Evolutionary conservation across 64 coral and sea anemone genomes (phyloP), one percentile per base, ranked within the genome.

Genomic region (Stylophora pistillata): DNA sequence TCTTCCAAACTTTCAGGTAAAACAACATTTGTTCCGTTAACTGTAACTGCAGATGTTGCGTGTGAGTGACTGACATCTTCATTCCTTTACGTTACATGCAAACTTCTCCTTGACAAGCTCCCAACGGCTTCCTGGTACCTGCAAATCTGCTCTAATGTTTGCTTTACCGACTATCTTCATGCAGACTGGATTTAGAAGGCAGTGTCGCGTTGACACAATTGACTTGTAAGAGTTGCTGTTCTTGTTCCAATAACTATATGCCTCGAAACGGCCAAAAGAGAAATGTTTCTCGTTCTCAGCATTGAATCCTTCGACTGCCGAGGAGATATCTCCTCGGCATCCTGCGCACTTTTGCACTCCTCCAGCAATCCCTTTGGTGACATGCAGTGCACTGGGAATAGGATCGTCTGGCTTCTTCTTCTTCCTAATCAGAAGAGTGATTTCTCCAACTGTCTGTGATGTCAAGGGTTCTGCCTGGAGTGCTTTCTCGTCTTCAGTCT

Each of bases 191-290:
- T 63, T 83, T 20, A 83, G 79, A 59, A 65, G 79, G 26, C 31
- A 83, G 79, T 83, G 79, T 59, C 79, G 27, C 1, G 56, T 83
- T n/a, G 59, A 62, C 79, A 65, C 59, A 15, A 27, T 83, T 12
- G 79, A 6, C 79, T 64, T 23, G 66, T 62, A 65, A 83, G 58
- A 34, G 63, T 83, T 83, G 15, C 13, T 65, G 53, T 9, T 41
- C 34, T 62, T 83, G 56, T 83, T 62, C 79, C 79, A 83, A 16
- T 64, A 83, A 20, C 33, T 83, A 29, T 83, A 83, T 32, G 59
- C 79, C 66, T 83, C 79, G 21, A 83, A 21, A 65, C 79, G 58
- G 26, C 79, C 79, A 83, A 66, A 83, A 59, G 58, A 83, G 79
- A 64, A 83, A 3, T 66, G 15, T 9, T 64, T 11, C 21, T 68